Base-by-base conservation (phyloP, 2,888 invertebrate species). In the Caenorhabditis parvicauda region DNA sequence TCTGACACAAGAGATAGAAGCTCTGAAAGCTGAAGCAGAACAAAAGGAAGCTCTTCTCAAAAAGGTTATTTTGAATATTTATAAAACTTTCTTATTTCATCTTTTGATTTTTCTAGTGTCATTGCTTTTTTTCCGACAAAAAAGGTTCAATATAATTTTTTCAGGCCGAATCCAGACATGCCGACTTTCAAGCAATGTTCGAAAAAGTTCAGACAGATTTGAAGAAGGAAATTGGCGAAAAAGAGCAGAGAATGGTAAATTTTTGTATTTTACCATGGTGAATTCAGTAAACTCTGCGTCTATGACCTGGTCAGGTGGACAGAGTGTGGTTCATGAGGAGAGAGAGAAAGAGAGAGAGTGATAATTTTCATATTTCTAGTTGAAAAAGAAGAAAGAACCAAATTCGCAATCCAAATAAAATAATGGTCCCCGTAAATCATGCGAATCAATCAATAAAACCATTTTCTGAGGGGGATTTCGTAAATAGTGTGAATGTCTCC, bases 171-270 rank as follows among this genome's bases (percentile, higher is more conserved):
- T 12, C 41, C 3, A 62, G 50, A 19, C 53, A 58, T 9, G 5
- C 41, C 14, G 53, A 58, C 19, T 59, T 65, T 24, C 56, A 61
- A 37, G 44, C 49, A 9, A 54, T 65, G 65, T 55, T 60, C 9
- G 44, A 32, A 9, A 61, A 65, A 39, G 60, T 64, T 41, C 64
- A 59, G 28, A 29, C 37, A 6, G 38, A 52, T 0, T 35, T 54
- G 7, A 45, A 54, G 19, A 52, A 59, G 6, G 56, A 64, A 48
- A 44, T 64, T 1, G 47, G 32, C 0, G 54, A 54, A 9, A 58
- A 61, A 35, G 28, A 21, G 7, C 32, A 46, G 21, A 54, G 58
- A 46, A 54, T 55, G 32, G 53, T 57, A 4, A 44, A 29, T 35
- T 35, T 39, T 21, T 17, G 12, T 28, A 47, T 43, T 27, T 35